phyloP scores from a whole-genome alignment of 2,888 invertebrate species.

The Stenodera caucasica region DNA sequence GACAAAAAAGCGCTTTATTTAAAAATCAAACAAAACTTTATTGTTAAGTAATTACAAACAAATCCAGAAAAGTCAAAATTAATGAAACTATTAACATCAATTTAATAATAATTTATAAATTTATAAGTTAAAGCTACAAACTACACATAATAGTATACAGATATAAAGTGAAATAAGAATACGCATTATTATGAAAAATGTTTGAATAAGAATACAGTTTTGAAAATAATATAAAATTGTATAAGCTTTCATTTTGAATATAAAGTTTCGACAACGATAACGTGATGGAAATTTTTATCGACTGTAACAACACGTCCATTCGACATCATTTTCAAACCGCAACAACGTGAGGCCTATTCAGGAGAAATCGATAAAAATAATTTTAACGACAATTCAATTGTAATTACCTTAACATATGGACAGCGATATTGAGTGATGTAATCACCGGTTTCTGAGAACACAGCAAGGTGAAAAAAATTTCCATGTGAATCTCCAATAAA shows the following conservation, averaged over 20 bases:
- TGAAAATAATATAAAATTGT: background rate
- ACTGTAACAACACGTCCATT: slow-evolving; percentile 95
- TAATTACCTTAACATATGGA: slow-evolving; percentile 89
- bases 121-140: slow-evolving; percentile 1
- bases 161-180: background rate
- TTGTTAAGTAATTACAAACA: no score
- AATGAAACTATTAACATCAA: background rate
- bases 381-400: background rate
- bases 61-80: background rate
- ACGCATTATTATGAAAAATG: background rate
- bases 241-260: slow-evolving; percentile 44
- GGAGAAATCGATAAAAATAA: slow-evolving; percentile 7
- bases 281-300: slow-evolving; percentile 98
- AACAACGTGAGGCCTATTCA: slow-evolving; percentile 93
- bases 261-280: slow-evolving; percentile 91
- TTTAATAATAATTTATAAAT: background rate
- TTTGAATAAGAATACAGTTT: background rate
- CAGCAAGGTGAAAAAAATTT: slow-evolving; percentile 95
- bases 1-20: no score
- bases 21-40: no score
- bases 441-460: slow-evolving; percentile 85
- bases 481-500: slow-evolving; percentile 97
- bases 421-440: slow-evolving; percentile 93
- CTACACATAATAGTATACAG: background rate
- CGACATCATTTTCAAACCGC: slow-evolving; percentile 94